Conservation (phyloP, 1,140 invertebrate genomes). For the Amphibalanus amphitrite region DNA sequence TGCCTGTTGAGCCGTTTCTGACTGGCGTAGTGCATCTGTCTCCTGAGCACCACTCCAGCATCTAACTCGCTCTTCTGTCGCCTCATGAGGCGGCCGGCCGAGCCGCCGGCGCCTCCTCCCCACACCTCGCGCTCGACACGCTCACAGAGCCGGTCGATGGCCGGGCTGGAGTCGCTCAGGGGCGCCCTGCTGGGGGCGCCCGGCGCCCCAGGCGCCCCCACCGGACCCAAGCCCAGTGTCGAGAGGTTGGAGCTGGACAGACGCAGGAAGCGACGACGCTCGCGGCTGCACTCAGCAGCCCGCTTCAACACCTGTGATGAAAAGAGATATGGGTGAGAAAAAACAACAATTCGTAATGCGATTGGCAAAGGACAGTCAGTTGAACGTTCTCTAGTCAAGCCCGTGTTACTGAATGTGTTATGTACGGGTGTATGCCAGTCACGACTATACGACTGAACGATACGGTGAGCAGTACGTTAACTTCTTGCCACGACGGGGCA, state of each 20-base stretch:
- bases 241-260: background rate
- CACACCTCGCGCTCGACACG: background rate
- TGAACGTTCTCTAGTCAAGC: no score
- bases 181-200: no score
- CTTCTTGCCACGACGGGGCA: no score
- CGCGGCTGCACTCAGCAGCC: background rate
- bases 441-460: no score
- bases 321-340: background rate
- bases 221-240: background rate
- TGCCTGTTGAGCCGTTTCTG: background rate
- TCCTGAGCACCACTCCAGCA: background rate
- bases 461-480: no score
- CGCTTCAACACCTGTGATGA: background rate
- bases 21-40: background rate
- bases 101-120: background rate
- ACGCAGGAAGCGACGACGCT: background rate
- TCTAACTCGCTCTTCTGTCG: background rate
- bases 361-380: no score
- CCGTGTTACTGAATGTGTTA: no score
- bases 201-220: no score
- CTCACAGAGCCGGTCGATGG: background rate
- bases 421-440: no score
- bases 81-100: background rate
- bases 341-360: no score
- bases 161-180: background rate